phyloP scores from a whole-genome alignment of 2,113 vertebrate genomes.

The Riparia riparia region DNA sequence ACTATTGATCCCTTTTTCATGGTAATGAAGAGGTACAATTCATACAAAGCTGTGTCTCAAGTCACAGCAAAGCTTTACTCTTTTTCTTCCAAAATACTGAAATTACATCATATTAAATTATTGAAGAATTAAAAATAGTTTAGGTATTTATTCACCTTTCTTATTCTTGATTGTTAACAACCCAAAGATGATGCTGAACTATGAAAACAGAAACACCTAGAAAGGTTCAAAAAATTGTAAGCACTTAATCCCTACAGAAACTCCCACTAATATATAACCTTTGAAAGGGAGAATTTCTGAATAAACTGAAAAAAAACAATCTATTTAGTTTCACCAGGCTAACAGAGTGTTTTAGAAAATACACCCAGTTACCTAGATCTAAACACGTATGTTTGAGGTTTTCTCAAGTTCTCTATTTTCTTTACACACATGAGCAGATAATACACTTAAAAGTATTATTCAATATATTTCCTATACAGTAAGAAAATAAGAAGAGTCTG shows the following conservation, averaged over 20 bases:
- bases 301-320: background rate
- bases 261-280: background rate
- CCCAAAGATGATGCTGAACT: background rate
- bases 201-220: background rate
- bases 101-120: background rate
- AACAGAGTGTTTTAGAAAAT: background rate
- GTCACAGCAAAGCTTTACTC: background rate
- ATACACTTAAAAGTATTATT: background rate
- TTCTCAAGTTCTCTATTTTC: background rate
- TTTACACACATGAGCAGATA: background rate
- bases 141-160: background rate
- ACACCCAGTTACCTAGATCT: background rate
- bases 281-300: background rate
- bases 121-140: background rate
- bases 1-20: background rate
- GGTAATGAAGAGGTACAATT: background rate
- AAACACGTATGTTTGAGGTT: fast-evolving
- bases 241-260: background rate
- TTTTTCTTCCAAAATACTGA: background rate
- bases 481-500: background rate
- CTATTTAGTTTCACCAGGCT: background rate
- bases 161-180: background rate
- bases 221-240: background rate
- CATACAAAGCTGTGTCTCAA: background rate
- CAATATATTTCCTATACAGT: background rate